Base-by-base conservation (phyloP, 2,888 invertebrate genomes). In the Margaritifera margaritifera region DNA sequence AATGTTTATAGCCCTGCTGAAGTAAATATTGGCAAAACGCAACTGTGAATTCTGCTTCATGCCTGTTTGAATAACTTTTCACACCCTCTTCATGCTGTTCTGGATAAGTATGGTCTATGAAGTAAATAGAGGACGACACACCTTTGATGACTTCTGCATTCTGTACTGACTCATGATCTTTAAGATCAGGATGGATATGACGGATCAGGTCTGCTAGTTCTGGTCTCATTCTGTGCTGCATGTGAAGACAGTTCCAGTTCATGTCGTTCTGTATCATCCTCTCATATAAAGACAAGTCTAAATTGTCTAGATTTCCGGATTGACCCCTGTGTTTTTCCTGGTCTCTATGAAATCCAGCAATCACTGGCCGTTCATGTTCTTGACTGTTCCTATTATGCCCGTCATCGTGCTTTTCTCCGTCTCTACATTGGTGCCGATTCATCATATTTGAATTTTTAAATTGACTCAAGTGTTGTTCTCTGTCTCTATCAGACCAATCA, bases 271-370 rank as follows among this genome's bases (percentile, higher is more conserved):
- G 91, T 4, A 95, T 91, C 92, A 95, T 92, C 11, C 95, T 92
- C 84, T 96, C 96, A 89, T 96, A 96, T 15, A 96, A 91, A 0
- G 95, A 95, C 64, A 95, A 91, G 71, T 95, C 94, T 69, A 95
- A 88, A 54, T 94, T 92, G 84, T 31, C 31, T 31, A 6, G 31
- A 31, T 31, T 31, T 31, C 31, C 31, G 8, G 31, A 31, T 31
- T 31, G 31, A 8, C 8, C 31, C 8, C 31, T 2, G 8, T 8
- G 31, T 31, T 1, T 31, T 1, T 1, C 8, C 8, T 31, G 31
- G 5, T 31, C 31, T 31, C 31, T 31, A 1, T 31, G 8, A 31
- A 31, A 8, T 31, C 8, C 6, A 8, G 8, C 8, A 31, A 8
- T 6, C 31, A 31, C 31, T 31, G 31, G 31, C 31, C 31, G 31